Evolutionary conservation across 1,140 invertebrate species (phyloP), one percentile per base, ranked within the genome.

Genomic region (Elysia chlorotica): DNA sequence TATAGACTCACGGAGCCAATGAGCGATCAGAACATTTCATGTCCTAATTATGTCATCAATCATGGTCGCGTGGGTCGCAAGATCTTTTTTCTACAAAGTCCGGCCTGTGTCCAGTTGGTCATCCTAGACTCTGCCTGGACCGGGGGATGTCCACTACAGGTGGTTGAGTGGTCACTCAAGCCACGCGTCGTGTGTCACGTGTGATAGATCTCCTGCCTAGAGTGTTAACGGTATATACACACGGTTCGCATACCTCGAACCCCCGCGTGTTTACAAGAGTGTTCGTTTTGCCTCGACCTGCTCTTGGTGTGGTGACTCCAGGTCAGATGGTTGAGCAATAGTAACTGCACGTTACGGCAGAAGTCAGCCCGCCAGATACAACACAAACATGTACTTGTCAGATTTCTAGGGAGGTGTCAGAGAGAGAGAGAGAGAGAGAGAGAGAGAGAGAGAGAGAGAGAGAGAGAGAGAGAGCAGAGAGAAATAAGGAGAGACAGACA

Each of bases 391-490:
- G 3, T 28, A 63, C 6, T 5, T 28, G 28, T 21, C 23, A 33
- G 61, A 35, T n/a, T 6, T 25, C n/a, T n/a, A 57, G 21, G 54
- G 30, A 23, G 54, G 30, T 6, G 54, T 25, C 6, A 28, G 30
- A 23, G 54, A 57, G 54, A 28, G n/a, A 28, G 21, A 35, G 0
- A 3, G n/a, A 38, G 35, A 37, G 21, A 66, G 21, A 23, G 23
- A 23, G 30, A 23, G 36, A 38, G 41, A 14, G 66, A 53, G 30
- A 30, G 25, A 53, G 41, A 68, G 25, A 54, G n/a, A 53, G 41
- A 68, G 25, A 54, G 25, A 68, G 66, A 53, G 48, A 30, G 41
- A 68, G 30, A 68, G 41, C 19, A 31, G 41, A 35, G 38, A 54
- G 41, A 31, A 35, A 31, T 4, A 68, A 54, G 31, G 38, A 53